These are phyloP conservation scores for Chionoecetes opilio DNA, from an alignment of 1,140 invertebrate species.

Conservation along the genomic window DNA sequence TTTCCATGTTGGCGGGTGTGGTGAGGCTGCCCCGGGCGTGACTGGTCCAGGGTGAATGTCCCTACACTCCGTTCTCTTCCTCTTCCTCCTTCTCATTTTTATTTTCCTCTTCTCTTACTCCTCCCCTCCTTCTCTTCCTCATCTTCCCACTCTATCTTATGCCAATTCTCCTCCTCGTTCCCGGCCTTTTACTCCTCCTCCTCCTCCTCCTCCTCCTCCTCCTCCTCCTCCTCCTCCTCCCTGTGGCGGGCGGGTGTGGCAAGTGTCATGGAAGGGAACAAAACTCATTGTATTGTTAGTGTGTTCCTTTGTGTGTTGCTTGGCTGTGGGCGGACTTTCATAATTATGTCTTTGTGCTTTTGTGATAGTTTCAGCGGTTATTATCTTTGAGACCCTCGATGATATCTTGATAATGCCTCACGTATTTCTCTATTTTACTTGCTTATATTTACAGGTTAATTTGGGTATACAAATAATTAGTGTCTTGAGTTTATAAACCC, in stretches of 20 bases:
- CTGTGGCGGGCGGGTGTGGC: neutral
- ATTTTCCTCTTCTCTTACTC: neutral
- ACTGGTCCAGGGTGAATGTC: slow-evolving; percentile 3
- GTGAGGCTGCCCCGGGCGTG: slow-evolving; percentile 11
- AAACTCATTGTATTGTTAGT: neutral
- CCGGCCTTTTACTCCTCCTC: neutral
- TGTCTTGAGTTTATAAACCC: neutral
- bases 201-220: neutral
- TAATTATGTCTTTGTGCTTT: neutral
- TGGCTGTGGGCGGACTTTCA: neutral
- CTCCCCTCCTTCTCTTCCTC: neutral
- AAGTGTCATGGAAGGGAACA: neutral
- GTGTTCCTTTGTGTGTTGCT: neutral
- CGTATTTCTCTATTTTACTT: neutral
- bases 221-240: neutral
- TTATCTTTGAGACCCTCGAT: neutral
- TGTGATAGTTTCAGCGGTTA: neutral
- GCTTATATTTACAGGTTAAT: neutral
- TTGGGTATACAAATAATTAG: neutral
- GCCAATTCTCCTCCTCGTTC: neutral
- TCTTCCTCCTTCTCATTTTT: too few species aligned
- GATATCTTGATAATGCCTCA: neutral
- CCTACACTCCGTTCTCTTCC: neutral
- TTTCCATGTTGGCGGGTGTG: slow-evolving; percentile 5
- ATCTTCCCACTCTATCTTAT: neutral